Conservation (phyloP, 2,113 vertebrate species). For the Rhinolophus ferrumequinum region DNA sequence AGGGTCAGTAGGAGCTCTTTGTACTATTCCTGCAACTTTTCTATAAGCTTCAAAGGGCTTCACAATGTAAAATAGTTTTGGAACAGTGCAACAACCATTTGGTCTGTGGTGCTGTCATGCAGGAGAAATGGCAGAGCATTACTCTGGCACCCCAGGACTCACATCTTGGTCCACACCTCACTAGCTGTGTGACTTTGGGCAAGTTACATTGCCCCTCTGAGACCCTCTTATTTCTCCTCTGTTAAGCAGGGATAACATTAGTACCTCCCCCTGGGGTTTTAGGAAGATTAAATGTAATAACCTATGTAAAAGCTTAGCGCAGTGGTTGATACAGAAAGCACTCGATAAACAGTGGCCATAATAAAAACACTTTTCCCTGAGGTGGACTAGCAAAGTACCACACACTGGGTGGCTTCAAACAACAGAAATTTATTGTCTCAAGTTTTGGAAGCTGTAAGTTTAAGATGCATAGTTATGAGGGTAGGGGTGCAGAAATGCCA, state of each 20-base stretch:
- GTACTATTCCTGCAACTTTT: not conserved
- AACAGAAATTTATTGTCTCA: not conserved
- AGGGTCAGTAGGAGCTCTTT: not conserved
- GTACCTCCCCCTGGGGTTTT: not conserved
- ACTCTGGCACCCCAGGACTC: not conserved
- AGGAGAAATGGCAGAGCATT: not conserved
- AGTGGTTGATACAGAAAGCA: not conserved
- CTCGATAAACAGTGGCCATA: not conserved
- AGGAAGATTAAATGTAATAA: not conserved
- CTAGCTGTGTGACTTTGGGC: not conserved
- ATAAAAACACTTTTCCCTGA: not conserved
- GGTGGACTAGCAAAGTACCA: not conserved
- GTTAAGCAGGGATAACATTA: not conserved
- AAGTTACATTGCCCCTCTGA: not conserved
- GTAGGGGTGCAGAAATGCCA: not conserved
- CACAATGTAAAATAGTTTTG: too few relatives aligned
- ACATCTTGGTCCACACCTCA: accelerated
- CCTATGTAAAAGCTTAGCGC: not conserved
- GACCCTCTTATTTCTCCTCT: not conserved
- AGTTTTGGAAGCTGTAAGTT: not conserved
- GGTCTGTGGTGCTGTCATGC: not conserved
- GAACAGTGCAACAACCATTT: not conserved
- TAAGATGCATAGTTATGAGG: not conserved
- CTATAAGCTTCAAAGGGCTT: not conserved
- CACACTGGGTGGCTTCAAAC: not conserved